Evolutionary conservation across 2,113 vertebrate species (phyloP).

Genomic region (Salvelinus fontinalis): DNA sequence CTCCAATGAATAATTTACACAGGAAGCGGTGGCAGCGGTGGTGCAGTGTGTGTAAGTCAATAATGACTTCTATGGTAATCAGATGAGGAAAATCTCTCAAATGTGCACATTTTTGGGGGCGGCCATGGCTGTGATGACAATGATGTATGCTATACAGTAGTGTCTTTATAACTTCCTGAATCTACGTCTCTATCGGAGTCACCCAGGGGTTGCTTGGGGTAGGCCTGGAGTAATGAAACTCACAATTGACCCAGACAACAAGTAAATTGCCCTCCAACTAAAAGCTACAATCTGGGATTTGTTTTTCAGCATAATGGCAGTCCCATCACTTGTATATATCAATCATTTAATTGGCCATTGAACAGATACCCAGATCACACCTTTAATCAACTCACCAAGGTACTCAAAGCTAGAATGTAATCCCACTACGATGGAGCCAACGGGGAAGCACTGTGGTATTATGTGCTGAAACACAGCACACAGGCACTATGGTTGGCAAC

Average conservation of each 20-base stretch:
- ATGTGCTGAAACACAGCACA: too few relatives aligned
- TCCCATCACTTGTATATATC: too few relatives aligned
- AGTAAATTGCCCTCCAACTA: slow-evolving; percentile 23
- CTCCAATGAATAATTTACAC: too few relatives aligned
- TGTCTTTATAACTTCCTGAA: slow-evolving; percentile 23
- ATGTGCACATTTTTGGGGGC: background rate
- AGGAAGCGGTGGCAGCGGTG: too few relatives aligned
- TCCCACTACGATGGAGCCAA: too few relatives aligned
- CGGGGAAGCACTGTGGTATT: too few relatives aligned
- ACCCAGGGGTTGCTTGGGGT: slow-evolving; percentile 34
- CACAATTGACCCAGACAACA: slow-evolving; percentile 48
- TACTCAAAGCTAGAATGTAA: too few relatives aligned
- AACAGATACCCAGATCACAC: too few relatives aligned
- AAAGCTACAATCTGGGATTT: background rate
- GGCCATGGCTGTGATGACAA: background rate
- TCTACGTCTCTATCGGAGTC: background rate
- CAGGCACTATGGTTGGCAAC: too few relatives aligned
- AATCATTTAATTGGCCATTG: too few relatives aligned
- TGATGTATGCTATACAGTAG: slow-evolving; percentile 33
- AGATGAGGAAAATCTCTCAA: background rate
- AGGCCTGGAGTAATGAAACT: slow-evolving; percentile 52
- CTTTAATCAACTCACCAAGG: too few relatives aligned
- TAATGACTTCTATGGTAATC: background rate
- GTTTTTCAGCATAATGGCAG: too few relatives aligned
- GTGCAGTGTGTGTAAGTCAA: background rate